Conservation (phyloP, 2,797 vertebrate genomes). For the Rhynchonycteris naso region DNA sequence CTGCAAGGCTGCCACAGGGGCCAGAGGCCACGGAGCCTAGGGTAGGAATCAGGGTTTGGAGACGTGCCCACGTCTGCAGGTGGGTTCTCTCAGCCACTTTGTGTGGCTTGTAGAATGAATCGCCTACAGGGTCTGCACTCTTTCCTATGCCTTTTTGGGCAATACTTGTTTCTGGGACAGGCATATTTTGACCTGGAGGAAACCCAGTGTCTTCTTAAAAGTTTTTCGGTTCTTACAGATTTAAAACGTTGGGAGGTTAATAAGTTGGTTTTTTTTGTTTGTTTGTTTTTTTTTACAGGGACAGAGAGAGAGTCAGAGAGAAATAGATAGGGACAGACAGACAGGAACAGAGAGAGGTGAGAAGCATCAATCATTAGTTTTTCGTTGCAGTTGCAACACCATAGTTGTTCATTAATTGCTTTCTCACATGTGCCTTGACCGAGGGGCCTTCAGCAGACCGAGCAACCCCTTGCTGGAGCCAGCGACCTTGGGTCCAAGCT, state of each 20-base stretch:
- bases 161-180: background rate
- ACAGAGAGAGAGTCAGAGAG: too few species aligned
- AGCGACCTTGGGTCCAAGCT: too few species aligned
- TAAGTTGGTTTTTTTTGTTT: background rate
- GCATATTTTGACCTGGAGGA: background rate
- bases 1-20: background rate
- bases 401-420: too few species aligned
- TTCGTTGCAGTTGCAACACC: too few species aligned
- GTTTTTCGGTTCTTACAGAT: background rate
- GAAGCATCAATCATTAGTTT: too few species aligned
- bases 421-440: too few species aligned
- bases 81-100: background rate
- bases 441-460: too few species aligned
- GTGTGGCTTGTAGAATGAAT: background rate
- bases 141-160: background rate
- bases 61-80: too few species aligned
- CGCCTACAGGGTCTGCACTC: background rate
- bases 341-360: too few species aligned
- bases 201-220: background rate
- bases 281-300: too few species aligned
- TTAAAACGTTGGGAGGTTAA: background rate
- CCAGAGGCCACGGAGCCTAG: background rate
- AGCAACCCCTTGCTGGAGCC: too few species aligned
- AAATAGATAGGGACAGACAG: too few species aligned
- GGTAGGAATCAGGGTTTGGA: background rate